A percentile compares a stretch with the other conserved stretches of the same genome.
phyloP scores from a whole-genome alignment of 1,140 invertebrate species.

The Samia ricini region DNA sequence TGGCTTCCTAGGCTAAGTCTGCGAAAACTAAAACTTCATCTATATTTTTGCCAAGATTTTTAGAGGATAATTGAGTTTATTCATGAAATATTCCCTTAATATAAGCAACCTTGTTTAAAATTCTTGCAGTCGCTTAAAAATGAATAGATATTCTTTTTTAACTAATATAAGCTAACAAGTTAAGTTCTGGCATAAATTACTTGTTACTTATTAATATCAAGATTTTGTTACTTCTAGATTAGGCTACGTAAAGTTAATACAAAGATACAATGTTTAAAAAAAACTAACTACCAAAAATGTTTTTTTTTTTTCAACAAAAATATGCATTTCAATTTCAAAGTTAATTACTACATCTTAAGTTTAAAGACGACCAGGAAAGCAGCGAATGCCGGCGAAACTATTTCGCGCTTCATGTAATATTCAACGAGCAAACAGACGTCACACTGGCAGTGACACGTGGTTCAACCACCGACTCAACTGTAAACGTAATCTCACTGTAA shows the following conservation, averaged over 20 bases:
- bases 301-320: neutral
- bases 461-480: slow-evolving; percentile 4
- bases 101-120: no score
- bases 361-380: neutral
- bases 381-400: neutral
- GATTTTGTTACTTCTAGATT: no score
- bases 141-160: no score
- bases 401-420: slow-evolving; percentile 13
- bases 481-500: neutral
- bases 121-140: no score
- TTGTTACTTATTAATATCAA: no score
- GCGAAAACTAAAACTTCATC: no score
- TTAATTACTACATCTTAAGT: neutral
- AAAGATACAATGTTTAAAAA: neutral
- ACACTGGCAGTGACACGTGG: slow-evolving; percentile 9
- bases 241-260: neutral
- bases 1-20: no score
- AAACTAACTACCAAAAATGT: neutral
- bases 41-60: no score
- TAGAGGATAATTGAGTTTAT: no score
- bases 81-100: no score
- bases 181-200: no score
- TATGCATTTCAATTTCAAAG: neutral
- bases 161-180: no score
- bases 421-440: slow-evolving; percentile 13